Evolutionary conservation across 1,140 invertebrate species (phyloP).

Genomic region (Hylyphantes graminicola): DNA sequence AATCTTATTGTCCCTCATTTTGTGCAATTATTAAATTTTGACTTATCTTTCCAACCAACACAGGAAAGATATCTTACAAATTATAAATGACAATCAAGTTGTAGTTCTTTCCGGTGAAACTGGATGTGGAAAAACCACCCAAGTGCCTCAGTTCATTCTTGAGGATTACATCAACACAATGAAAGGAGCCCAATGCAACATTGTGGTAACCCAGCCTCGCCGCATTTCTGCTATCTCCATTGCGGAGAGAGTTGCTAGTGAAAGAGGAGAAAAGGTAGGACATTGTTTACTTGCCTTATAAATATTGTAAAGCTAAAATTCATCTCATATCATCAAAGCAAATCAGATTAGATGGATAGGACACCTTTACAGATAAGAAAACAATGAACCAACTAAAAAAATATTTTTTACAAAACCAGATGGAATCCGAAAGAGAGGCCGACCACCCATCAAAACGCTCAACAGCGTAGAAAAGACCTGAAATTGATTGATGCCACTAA

Average conservation of each 20-base stretch:
- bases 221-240: conserved; percentile 86
- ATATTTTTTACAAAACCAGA: too few species aligned
- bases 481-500: too few species aligned
- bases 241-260: conserved; percentile 79
- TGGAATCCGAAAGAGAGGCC: too few species aligned
- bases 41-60: neutral
- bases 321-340: too few species aligned
- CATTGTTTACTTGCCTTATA: neutral
- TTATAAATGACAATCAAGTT: conserved; percentile 87
- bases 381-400: too few species aligned
- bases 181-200: conserved; percentile 76
- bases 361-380: too few species aligned
- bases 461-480: too few species aligned
- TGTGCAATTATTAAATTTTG: neutral
- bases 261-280: conserved; percentile 71
- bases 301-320: too few species aligned
- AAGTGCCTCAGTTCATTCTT: conserved; percentile 91
- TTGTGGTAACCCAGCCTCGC: conserved; percentile 88
- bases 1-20: neutral
- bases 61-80: conserved; percentile 74
- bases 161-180: conserved; percentile 73
- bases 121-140: conserved; percentile 85
- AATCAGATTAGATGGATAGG: too few species aligned
- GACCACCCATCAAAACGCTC: too few species aligned
- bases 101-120: conserved; percentile 92